Evolutionary conservation across 2,113 vertebrate genomes (phyloP), one percentile per base, ranked within the genome.

Genomic region (Sclerurus mexicanus): DNA sequence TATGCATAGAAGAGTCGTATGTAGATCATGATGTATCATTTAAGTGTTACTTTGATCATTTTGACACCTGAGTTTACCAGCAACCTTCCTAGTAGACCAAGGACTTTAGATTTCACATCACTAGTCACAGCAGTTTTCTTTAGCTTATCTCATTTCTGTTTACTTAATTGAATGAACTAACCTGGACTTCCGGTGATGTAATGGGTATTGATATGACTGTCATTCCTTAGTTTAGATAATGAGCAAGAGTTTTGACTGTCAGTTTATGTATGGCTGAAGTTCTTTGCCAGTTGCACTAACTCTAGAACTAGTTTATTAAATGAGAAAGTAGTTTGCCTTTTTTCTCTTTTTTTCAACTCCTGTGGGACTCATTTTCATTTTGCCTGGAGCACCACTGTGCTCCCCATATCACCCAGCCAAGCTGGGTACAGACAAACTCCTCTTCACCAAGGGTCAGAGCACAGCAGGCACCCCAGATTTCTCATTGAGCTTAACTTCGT

Each of bases 321-420:
- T 16, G 4, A 75, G 24, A 46, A 80, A 50, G 4, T 30, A 47
- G 39, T 69, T 83, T 56, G 14, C 10, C 12, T 46, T 67, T 58
- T 52, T 25, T 24, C 1, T 28, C 8, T 33, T 5, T 24, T 7
- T 19, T 10, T 31, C 46, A 84, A 3, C 25, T 74, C 28, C 37
- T 16, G 4, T 46, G n/a, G 82, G n/a, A 27, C 21, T 55, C 20
- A 3, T 44, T 52, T 53, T 55, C 20, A 3, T 44, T 52, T 53
- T 76, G 24, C 4, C 79, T 40, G 40, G 21, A 46, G 9, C 47
- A 47, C 7, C 3, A 0, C 55, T 44, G 30, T 35, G 47, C 35
- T 31, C 8, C 40, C 59, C 19, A 2, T 2, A 12, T 25, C 3
- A 2, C 14, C 17, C 60, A 18, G 7, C 5, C 1, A 24, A 55